These are phyloP conservation scores for Nannoperca australis DNA, from an alignment of 2,797 vertebrate species.

Conservation along the genomic window DNA sequence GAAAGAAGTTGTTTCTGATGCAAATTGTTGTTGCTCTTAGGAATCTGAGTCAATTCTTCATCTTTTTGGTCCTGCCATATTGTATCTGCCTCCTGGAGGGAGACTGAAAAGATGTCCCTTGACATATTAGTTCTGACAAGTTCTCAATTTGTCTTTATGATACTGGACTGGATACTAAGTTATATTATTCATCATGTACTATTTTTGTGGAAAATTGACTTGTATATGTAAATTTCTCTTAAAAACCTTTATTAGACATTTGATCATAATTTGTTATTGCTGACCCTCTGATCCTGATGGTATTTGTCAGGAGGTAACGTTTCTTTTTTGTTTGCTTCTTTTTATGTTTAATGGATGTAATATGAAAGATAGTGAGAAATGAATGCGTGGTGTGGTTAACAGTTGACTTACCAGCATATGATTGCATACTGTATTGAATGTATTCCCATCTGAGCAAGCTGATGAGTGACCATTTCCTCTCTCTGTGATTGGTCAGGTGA, in stretches of 20 bases:
- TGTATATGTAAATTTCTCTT: too few relatives aligned
- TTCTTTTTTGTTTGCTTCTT: background rate
- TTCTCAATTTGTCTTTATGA: background rate
- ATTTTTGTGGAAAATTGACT: background rate
- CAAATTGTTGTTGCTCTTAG: background rate
- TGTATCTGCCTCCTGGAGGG: background rate
- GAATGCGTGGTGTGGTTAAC: background rate
- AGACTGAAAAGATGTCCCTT: background rate
- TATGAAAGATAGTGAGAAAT: background rate
- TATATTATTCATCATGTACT: background rate
- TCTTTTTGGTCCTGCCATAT: slow-evolving; percentile 6
- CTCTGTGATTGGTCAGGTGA: slow-evolving; percentile 88
- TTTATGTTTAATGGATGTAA: background rate
- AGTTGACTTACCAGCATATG: background rate
- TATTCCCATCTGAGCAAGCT: background rate
- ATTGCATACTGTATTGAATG: background rate
- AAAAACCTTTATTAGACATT: too few relatives aligned
- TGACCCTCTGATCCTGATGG: too few relatives aligned
- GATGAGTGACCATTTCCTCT: background rate
- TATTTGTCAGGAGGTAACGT: too few relatives aligned
- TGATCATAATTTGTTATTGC: too few relatives aligned
- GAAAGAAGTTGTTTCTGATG: background rate
- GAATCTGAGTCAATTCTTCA: background rate
- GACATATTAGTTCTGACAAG: background rate
- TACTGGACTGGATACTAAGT: background rate